Evolutionary conservation across 2,113 vertebrate species (phyloP).

Genomic region (Dolichallabes microphthalmus): DNA sequence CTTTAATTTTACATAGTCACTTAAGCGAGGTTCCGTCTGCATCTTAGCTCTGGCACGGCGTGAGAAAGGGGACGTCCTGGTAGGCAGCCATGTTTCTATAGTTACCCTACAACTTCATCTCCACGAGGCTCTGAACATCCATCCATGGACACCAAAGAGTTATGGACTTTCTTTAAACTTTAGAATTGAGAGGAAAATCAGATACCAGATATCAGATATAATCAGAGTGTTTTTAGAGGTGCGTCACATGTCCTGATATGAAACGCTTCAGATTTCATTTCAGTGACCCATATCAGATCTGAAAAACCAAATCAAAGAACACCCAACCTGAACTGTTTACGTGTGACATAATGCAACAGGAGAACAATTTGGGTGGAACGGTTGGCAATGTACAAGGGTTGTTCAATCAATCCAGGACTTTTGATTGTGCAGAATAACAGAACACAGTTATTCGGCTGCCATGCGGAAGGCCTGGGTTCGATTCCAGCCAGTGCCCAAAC

Average conservation of each 20-base stretch:
- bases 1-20: neutral
- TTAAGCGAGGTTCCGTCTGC: neutral
- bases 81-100: neutral
- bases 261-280: neutral
- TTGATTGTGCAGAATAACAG: too few relatives aligned
- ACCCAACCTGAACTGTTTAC: neutral
- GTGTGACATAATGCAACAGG: neutral
- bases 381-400: neutral
- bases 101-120: neutral
- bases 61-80: neutral
- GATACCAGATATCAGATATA: too few relatives aligned
- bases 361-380: neutral
- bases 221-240: neutral
- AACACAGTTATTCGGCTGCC: too few relatives aligned
- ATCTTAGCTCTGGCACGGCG: too few relatives aligned
- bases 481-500: too few relatives aligned
- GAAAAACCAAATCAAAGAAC: neutral
- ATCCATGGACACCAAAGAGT: neutral
- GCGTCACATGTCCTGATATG: neutral
- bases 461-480: too few relatives aligned
- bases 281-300: neutral
- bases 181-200: neutral
- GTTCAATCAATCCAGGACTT: too few relatives aligned
- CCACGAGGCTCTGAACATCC: neutral
- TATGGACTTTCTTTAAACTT: neutral